Conservation (phyloP, 2,113 vertebrate species). For the Oceanites oceanicus region DNA sequence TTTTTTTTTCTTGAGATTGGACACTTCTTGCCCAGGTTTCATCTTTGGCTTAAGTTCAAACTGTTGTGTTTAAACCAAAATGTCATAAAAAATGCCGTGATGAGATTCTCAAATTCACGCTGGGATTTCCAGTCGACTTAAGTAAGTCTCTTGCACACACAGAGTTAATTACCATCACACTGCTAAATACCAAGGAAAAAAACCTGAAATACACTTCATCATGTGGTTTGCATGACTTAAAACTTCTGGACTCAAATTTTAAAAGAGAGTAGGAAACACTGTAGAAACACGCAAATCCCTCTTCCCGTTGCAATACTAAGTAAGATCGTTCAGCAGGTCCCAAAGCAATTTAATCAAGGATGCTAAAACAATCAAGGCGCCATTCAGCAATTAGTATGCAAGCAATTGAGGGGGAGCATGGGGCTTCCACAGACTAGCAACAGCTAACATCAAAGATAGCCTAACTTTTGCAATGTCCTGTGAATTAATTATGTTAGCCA, state of each 20-base stretch:
- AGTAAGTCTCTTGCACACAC: background rate
- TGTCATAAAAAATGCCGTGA: background rate
- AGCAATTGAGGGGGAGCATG: background rate
- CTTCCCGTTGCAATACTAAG: background rate
- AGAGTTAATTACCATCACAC: background rate
- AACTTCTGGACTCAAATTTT: background rate
- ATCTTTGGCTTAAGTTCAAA: background rate
- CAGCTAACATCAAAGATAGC: background rate
- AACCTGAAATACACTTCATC: background rate
- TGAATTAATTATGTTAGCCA: background rate
- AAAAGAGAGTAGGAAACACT: background rate
- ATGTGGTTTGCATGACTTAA: background rate
- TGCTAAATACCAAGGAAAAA: background rate
- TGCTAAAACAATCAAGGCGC: background rate
- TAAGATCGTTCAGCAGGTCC: background rate
- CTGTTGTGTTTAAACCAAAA: background rate
- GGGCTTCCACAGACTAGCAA: background rate
- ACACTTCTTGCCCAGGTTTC: background rate
- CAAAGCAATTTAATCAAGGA: background rate
- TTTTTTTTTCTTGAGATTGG: background rate
- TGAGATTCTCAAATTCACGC: background rate
- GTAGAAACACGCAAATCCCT: background rate
- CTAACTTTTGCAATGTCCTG: background rate
- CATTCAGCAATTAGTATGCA: background rate
- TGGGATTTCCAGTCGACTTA: background rate